Evolutionary conservation across 2,888 invertebrate genomes (phyloP).

Genomic region (Ligdia adustata): DNA sequence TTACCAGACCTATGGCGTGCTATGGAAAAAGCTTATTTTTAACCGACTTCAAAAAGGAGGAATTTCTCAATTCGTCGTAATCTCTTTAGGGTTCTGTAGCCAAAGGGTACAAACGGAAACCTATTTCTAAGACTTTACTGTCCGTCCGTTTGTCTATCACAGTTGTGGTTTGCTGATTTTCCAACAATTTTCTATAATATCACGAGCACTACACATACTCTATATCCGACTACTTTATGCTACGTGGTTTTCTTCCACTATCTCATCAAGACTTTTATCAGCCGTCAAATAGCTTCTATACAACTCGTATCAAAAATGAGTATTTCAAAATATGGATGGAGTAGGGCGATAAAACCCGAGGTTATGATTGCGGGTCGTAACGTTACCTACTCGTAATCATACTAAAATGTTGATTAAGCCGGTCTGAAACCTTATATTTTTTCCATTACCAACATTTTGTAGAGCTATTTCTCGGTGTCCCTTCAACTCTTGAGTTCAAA

Average conservation of each 20-base stretch:
- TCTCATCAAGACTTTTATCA: background rate
- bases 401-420: conserved; percentile 30
- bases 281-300: background rate
- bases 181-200: conserved; percentile 1
- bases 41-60: too few species aligned
- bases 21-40: too few species aligned
- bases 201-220: background rate
- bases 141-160: too few species aligned
- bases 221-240: too few species aligned
- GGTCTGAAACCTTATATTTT: conserved; percentile 20
- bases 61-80: too few species aligned
- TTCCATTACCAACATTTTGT: conserved; percentile 12
- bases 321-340: conserved; percentile 5
- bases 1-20: too few species aligned
- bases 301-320: conserved; percentile 9
- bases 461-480: conserved; percentile 5
- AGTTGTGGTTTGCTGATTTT: too few species aligned
- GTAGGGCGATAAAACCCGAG: conserved; percentile 11
- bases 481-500: conserved; percentile 14
- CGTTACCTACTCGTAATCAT: conserved; percentile 25
- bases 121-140: too few species aligned
- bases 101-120: too few species aligned
- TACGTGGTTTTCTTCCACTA: background rate
- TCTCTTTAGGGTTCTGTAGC: too few species aligned
- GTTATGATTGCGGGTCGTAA: conserved; percentile 23